phyloP scores from a whole-genome alignment of 2,888 invertebrate species.

The Alviniconcha strummeri region DNA sequence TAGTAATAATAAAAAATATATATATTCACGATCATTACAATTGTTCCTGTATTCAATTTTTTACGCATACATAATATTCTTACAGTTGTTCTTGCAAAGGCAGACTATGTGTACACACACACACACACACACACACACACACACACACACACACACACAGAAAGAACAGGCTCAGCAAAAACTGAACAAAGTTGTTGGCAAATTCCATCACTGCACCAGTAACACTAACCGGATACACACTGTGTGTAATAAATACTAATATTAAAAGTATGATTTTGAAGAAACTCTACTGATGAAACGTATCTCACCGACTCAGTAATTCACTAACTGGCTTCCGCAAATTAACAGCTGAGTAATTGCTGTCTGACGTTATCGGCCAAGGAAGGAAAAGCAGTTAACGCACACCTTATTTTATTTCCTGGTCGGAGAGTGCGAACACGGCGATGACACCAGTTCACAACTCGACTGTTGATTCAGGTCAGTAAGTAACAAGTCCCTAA shows the following conservation, averaged over 20 bases:
- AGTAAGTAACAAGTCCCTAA: neutral
- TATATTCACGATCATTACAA: neutral
- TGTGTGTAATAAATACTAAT: too few species aligned
- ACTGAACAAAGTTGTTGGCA: neutral
- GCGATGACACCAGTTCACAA: neutral
- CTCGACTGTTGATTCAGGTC: neutral
- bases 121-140: constrained; percentile 1
- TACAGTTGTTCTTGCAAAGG: neutral
- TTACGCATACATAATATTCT: neutral
- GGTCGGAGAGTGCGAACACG: neutral
- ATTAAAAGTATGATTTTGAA: neutral
- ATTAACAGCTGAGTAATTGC: neutral
- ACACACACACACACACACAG: neutral
- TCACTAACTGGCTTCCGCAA: neutral
- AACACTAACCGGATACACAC: too few species aligned
- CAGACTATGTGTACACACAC: neutral
- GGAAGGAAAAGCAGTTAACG: neutral
- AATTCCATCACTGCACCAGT: neutral
- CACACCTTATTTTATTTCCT: constrained; percentile 1
- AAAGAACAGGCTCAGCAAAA: neutral
- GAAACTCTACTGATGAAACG: neutral
- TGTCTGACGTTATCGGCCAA: neutral
- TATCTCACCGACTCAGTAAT: neutral
- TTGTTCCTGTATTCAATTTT: neutral
- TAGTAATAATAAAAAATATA: neutral